A percentile compares a stretch with the other conserved stretches of the same genome.
These are phyloP conservation scores for Artemia sinica DNA, from an alignment of 2,888 invertebrate genomes.

Conservation along the genomic window DNA sequence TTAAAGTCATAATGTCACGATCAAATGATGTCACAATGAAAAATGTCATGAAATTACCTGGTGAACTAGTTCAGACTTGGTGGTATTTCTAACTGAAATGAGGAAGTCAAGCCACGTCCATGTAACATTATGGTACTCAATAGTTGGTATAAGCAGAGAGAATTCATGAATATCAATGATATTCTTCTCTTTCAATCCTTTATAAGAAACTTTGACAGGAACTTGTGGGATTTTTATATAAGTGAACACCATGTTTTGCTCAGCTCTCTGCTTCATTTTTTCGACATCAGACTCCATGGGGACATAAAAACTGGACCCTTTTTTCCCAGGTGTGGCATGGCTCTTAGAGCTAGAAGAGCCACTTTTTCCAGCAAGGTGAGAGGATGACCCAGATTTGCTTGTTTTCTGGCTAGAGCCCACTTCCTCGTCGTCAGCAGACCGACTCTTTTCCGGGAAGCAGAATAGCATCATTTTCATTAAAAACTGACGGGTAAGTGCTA, in stretches of 20 bases:
- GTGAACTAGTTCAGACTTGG: constrained; percentile 63
- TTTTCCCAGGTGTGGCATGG: constrained; percentile 24
- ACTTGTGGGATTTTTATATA: constrained; percentile 98
- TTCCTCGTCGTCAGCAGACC: constrained; percentile 58
- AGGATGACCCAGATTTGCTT: constrained; percentile 22
- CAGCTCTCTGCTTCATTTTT: constrained; percentile 94
- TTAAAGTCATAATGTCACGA: not conserved
- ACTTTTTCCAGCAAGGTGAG: constrained; percentile 25
- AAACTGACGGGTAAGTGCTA: constrained; percentile 79
- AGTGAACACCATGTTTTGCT: constrained; percentile 93
- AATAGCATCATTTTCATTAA: constrained; percentile 93
- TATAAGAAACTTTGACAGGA: constrained; percentile 76
- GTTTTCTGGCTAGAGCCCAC: constrained; percentile 34
- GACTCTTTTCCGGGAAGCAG: constrained; percentile 86
- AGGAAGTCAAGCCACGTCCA: constrained; percentile 99
- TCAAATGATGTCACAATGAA: not conserved
- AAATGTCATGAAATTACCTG: constrained; percentile 38
- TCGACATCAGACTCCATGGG: constrained; percentile 87
- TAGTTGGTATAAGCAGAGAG: constrained; percentile 77
- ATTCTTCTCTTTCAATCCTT: constrained; percentile 97
- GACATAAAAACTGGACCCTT: constrained; percentile 65
- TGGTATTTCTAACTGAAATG: constrained; percentile 84
- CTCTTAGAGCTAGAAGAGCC: constrained; percentile 23
- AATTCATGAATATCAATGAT: constrained; percentile 87
- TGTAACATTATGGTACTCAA: constrained; percentile 96